phyloP scores from a whole-genome alignment of 2,113 vertebrate genomes.

The Salvelinus sp. region DNA sequence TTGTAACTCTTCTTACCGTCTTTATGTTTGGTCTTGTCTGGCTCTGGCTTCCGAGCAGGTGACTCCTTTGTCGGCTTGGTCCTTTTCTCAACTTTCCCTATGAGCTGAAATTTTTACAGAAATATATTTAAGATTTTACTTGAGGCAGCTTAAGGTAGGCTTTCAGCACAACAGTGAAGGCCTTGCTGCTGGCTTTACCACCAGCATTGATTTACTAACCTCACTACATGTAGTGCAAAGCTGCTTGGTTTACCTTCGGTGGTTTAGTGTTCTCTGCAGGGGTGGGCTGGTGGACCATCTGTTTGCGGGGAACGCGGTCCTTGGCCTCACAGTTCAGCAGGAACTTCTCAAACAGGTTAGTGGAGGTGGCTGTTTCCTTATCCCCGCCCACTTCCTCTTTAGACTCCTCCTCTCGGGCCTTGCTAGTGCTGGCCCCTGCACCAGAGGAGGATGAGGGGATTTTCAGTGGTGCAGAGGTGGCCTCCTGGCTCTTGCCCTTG shows the following conservation, averaged over 20 bases:
- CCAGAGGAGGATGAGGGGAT: slow-evolving; percentile 50
- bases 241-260: slow-evolving; percentile 57
- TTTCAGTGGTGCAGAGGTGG: slow-evolving; percentile 33
- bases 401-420: slow-evolving; percentile 64
- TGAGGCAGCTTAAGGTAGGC: neutral
- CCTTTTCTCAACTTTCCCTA: slow-evolving; percentile 82
- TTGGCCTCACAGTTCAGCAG: slow-evolving; percentile 76
- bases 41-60: slow-evolving; percentile 77
- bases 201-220: neutral
- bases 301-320: slow-evolving; percentile 70
- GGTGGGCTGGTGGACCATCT: slow-evolving; percentile 38
- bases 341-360: slow-evolving; percentile 78
- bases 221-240: neutral
- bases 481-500: slow-evolving; percentile 65
- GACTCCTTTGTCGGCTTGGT: slow-evolving; percentile 82
- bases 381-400: slow-evolving; percentile 62
- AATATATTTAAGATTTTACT: neutral
- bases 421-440: slow-evolving; percentile 33
- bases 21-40: slow-evolving; percentile 76
- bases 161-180: neutral
- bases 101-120: slow-evolving; percentile 48
- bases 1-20: slow-evolving; percentile 77
- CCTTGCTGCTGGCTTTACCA: no score
- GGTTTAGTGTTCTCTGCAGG: slow-evolving; percentile 50
- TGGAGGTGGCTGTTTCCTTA: slow-evolving; percentile 62